Conservation (phyloP, 2,888 invertebrate genomes). For the Euspilapteryx auroguttella region DNA sequence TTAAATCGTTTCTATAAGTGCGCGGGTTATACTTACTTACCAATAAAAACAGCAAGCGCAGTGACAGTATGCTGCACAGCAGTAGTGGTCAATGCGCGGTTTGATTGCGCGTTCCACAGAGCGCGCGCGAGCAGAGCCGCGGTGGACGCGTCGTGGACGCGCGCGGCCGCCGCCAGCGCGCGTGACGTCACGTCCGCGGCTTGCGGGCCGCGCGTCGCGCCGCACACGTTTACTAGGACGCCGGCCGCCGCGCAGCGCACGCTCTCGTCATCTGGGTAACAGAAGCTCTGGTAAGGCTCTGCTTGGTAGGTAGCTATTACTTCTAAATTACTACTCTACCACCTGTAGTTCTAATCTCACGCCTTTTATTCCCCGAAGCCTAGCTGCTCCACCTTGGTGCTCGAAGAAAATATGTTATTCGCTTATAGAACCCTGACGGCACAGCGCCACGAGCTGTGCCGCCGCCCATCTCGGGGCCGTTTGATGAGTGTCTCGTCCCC, state of each 20-base stretch:
- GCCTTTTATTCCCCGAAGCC: no score
- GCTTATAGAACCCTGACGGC: no score
- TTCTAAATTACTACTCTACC: no score
- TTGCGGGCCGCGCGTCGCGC: slow-evolving; percentile 18
- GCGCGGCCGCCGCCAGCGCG: slow-evolving; percentile 14
- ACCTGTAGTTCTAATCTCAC: no score
- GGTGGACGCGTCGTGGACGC: slow-evolving; percentile 12
- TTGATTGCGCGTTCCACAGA: slow-evolving; percentile 27
- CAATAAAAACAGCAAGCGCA: slow-evolving; percentile 68
- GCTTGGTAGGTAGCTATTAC: not conserved
- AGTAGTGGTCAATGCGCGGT: slow-evolving; percentile 17
- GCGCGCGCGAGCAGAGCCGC: slow-evolving; percentile 25
- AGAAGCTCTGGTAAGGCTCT: not conserved
- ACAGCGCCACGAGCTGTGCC: no score
- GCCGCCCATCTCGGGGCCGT: no score
- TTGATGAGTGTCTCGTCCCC: no score
- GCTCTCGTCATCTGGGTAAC: slow-evolving; percentile 59
- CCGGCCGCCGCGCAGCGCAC: slow-evolving; percentile 79
- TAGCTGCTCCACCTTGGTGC: no score
- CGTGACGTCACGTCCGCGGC: slow-evolving; percentile 39
- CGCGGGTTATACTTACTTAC: no score
- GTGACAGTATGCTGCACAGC: slow-evolving; percentile 23
- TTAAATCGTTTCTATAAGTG: no score
- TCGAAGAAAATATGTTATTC: no score
- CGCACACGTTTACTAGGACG: slow-evolving; percentile 77